Base-by-base conservation (phyloP, 2,888 invertebrate species). In the Xanthia togata region DNA sequence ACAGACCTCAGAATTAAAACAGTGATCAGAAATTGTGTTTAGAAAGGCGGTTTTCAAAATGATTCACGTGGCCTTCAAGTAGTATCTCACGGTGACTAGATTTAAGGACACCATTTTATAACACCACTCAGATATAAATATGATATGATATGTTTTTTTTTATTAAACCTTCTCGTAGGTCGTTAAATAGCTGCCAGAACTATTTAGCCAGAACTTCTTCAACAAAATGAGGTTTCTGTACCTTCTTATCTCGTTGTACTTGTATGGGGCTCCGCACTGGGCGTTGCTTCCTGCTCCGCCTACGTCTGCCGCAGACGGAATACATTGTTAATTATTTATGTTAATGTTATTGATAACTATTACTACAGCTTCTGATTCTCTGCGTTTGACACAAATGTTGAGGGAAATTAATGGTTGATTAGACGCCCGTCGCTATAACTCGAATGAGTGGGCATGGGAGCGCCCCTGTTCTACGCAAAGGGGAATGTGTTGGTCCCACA, bases 281-380 rank as follows among this genome's bases (percentile, higher is more conserved):
- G 78, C 83, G 86, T 82, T 41, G 88, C 80, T 87, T 87, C 87
- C 87, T 88, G 88, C 83, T 85, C 81, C 88, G 70, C 87, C 87
- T 79, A 87, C 87, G 80, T 80, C 79, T 77, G 81, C 67, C 38
- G 70, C 82, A 47, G 82, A 82, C 73, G 70, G 88, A 79, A 87
- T 88, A 86, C 86, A 88, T 84, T 86, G 87, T 87, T 87, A 82
- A 87, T 87, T 87, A 87, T 84, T 87, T 87, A 87, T 86, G 87
- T 84, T 88, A 84, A 87, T 88, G 76, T 76, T 76, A 85, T 83
- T 85, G 85, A 88, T 86, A 85, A 83, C 84, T 80, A 80, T 75
- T 83, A 74, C 76, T 64, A 55, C 11, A 64, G 86, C 76, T 80
- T 63, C 85, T 81, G 81, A 80, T 77, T 79, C 69, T 55, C 76